Conservation (phyloP, 2,888 invertebrate genomes). For the Zaprionus lineosus region DNA sequence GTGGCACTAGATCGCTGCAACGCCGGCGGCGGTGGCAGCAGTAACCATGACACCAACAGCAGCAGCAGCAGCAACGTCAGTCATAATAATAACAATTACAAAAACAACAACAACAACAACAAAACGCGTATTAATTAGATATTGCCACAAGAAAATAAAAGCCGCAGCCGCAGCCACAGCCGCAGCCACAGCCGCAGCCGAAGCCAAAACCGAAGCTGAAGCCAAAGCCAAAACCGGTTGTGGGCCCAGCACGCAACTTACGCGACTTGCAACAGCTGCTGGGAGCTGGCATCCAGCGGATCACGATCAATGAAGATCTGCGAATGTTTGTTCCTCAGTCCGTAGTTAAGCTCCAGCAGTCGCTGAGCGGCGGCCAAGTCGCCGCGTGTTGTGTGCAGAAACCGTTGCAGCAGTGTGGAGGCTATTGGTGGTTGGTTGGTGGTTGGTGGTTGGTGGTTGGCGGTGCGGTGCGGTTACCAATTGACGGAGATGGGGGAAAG, state of each 20-base stretch:
- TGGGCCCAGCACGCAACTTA: conserved; percentile 58
- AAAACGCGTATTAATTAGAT: conserved; percentile 13
- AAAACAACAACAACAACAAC: conserved; percentile 40
- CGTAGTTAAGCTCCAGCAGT: conserved; percentile 82
- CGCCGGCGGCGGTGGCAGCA: background rate
- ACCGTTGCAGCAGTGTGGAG: conserved; percentile 74
- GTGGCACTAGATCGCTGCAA: conserved; percentile 87
- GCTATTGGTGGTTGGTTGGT: conserved; percentile 50
- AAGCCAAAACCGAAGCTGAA: too few relatives aligned
- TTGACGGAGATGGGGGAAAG: conserved; percentile 20
- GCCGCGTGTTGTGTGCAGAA: conserved; percentile 76
- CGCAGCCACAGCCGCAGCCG: too few relatives aligned
- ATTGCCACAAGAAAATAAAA: too few relatives aligned
- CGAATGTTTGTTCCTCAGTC: conserved; percentile 84
- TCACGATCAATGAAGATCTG: conserved; percentile 85
- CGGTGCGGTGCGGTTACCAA: too few relatives aligned
- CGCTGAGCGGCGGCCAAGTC: conserved; percentile 78
- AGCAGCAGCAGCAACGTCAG: background rate
- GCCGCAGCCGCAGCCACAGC: too few relatives aligned
- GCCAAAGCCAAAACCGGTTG: conserved; percentile 32
- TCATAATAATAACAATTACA: background rate
- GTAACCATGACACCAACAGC: conserved; percentile 38
- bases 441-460: too few relatives aligned
- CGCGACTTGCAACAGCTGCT: conserved; percentile 79
- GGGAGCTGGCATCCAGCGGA: conserved; percentile 80